Conservation (phyloP, 2,797 vertebrate genomes). For the Halcyon chelicuti region DNA sequence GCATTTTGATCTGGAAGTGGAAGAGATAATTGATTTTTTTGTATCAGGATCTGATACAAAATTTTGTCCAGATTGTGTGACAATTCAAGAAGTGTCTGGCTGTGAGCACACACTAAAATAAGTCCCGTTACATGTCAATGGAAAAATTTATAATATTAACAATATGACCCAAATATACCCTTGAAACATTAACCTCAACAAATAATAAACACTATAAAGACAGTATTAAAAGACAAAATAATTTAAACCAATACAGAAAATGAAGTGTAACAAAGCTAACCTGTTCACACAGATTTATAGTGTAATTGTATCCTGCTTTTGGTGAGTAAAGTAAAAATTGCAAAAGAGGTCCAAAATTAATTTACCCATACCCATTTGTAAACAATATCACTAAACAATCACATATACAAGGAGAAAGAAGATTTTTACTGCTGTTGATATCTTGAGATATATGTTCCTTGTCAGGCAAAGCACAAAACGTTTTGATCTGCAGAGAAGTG, state of each 20-base stretch:
- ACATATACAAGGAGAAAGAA: slow-evolving; percentile 11
- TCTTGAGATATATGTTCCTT: neutral
- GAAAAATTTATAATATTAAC: neutral
- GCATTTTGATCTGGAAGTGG: neutral
- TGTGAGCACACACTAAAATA: neutral
- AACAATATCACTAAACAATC: slow-evolving; percentile 32
- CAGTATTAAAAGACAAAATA: neutral
- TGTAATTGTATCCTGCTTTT: neutral
- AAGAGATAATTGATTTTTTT: neutral
- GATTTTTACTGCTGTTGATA: slow-evolving; percentile 12
- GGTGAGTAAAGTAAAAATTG: neutral
- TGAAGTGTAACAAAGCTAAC: neutral
- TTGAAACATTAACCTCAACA: neutral
- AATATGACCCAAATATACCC: neutral
- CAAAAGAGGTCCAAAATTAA: neutral
- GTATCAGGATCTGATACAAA: neutral
- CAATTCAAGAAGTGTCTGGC: neutral
- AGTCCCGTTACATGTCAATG: fast-evolving
- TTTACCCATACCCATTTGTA: neutral
- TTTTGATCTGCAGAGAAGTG: neutral
- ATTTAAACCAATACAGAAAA: neutral
- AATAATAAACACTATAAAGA: neutral
- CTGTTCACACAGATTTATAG: neutral
- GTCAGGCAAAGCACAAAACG: slow-evolving; percentile 1
- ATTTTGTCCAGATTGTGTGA: neutral